phyloP scores from a whole-genome alignment of 2,888 invertebrate genomes.

The Polydrusus cervinus region DNA sequence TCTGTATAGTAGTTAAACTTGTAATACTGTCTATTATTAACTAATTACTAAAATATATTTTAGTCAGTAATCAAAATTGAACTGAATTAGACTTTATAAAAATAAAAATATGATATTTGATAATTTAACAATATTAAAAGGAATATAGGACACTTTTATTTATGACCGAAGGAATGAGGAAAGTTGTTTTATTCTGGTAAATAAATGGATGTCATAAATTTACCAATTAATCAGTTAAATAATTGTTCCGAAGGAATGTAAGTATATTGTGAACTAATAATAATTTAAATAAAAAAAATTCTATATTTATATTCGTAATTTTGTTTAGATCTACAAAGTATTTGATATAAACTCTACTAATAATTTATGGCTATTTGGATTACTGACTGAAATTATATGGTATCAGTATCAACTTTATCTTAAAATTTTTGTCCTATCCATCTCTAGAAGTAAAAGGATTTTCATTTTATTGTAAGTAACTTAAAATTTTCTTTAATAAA shows the following conservation, averaged over 20 bases:
- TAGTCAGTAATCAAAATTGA: slow-evolving; percentile 2
- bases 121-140: no score
- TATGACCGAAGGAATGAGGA: no score
- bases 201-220: no score
- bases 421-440: slow-evolving; percentile 35
- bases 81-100: not conserved
- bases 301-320: not conserved
- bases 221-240: not conserved
- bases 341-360: not conserved
- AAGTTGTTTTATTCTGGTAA: no score
- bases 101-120: no score
- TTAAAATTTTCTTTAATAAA: slow-evolving; percentile 10
- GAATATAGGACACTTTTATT: no score
- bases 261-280: not conserved
- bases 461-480: slow-evolving; percentile 39
- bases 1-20: slow-evolving; percentile 1
- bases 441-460: slow-evolving; percentile 36
- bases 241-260: not conserved
- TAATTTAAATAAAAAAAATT: not conserved
- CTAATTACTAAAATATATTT: not conserved
- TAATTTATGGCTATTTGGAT: not conserved
- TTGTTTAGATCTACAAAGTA: not conserved
- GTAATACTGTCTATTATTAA: not conserved
- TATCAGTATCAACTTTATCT: slow-evolving; percentile 16
- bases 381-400: slow-evolving; percentile 6